Base-by-base conservation (phyloP, 2,888 invertebrate species). In the Microplitis manilae region DNA sequence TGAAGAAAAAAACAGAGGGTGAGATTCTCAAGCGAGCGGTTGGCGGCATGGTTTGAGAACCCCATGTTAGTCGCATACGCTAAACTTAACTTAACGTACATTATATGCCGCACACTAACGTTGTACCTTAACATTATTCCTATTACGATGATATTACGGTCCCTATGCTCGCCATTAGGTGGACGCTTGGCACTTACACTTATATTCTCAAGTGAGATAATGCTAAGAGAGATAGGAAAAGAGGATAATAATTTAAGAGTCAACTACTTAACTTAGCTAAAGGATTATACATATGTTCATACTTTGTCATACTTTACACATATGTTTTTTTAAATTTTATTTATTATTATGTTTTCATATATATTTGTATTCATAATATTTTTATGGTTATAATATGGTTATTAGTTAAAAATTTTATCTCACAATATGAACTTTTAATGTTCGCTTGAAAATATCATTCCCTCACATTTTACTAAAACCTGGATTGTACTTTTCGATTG, bases 61-160 rank as follows among this genome's bases (percentile, higher is more conserved):
- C 50, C 50, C 74, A 75, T 81, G 83, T 73, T 77, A 77, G 76
- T 76, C 75, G 79, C 79, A 77, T 74, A 65, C 75, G 73, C 76
- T 76, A 79, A 81, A 81, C 82, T 78, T 85, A 87, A 88, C 86
- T 86, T 85, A 83, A 85, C 87, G 86, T 86, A 86, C 89, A 89
- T 89, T 89, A 50, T 13, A 50, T 13, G 50, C 50, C 1, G 50
- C 13, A 89, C 86, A 85, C 84, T 87, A 87, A 86, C 85, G 86
- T 85, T 82, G 84, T 82, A 81, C 87, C 85, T 88, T 88, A 88
- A 88, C 87, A 87, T 86, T 85, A 85, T 84, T 85, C 84, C 86
- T 85, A 86, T 87, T 86, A 86, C 86, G 85, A 86, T 13, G 88
- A 88, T 88, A 88, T 87, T 85, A 84, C 84, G 79, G 77, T 84